phyloP scores from a whole-genome alignment of 2,888 invertebrate genomes.

The Xestia xanthographa region DNA sequence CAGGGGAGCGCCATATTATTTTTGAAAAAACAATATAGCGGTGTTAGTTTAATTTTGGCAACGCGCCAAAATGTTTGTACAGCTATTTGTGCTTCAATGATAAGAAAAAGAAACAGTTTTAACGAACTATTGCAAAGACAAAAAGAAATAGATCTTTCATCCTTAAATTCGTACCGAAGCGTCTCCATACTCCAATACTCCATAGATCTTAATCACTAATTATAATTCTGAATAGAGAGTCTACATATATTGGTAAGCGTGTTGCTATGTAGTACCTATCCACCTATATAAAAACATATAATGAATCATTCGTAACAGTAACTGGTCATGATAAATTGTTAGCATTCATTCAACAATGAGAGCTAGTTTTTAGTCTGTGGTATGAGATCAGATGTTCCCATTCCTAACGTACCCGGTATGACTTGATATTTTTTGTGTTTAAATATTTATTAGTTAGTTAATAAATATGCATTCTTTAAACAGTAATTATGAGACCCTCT shows the following conservation, averaged over 20 bases:
- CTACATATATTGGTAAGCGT: slow-evolving; percentile 21
- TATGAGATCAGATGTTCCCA: slow-evolving; percentile 55
- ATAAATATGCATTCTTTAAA: slow-evolving; percentile 38
- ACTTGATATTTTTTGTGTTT: slow-evolving; percentile 50
- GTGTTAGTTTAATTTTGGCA: neutral
- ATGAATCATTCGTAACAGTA: slow-evolving; percentile 49
- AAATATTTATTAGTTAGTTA: slow-evolving; percentile 55
- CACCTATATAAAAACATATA: slow-evolving; percentile 21
- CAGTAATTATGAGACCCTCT: slow-evolving; percentile 25
- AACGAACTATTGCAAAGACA: neutral
- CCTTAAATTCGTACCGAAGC: neutral
- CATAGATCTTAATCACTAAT: slow-evolving; percentile 6
- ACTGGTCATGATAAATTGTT: slow-evolving; percentile 57
- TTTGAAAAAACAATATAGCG: neutral
- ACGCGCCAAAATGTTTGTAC: neutral
- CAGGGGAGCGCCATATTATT: neutral
- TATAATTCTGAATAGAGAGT: slow-evolving; percentile 10
- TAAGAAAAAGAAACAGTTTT: neutral
- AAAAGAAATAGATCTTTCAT: neutral
- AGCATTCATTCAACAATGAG: slow-evolving; percentile 58
- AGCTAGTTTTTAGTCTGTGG: slow-evolving; percentile 41
- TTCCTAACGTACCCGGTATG: slow-evolving; percentile 46
- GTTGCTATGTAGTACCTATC: slow-evolving; percentile 34
- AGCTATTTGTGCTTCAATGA: neutral
- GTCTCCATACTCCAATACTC: neutral